Conservation (phyloP, 2,797 vertebrate genomes). For the Tenualosa thibaudeaui region DNA sequence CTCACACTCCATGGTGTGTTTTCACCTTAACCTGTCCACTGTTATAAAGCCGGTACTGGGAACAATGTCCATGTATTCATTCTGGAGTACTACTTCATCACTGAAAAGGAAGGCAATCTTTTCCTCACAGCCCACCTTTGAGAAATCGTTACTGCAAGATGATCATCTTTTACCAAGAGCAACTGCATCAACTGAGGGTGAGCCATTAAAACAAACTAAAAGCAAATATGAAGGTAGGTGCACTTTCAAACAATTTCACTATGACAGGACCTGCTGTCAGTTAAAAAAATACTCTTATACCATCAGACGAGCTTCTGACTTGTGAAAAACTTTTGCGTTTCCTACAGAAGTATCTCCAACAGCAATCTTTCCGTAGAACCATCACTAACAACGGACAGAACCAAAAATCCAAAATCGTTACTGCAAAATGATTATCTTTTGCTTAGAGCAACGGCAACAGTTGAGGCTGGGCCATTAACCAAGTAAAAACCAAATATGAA, state of each 20-base stretch:
- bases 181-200: slow-evolving; percentile 27
- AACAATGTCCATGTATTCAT: not conserved
- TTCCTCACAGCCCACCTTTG: not conserved
- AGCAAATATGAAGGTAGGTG: not conserved
- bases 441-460: slow-evolving; percentile 44
- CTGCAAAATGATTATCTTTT: slow-evolving; percentile 44
- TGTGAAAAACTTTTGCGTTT: too few species aligned
- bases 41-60: not conserved
- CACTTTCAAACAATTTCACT: not conserved
- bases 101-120: not conserved
- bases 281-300: too few species aligned
- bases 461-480: not conserved
- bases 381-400: too few species aligned
- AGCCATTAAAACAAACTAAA: not conserved
- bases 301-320: too few species aligned
- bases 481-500: not conserved
- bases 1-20: not conserved
- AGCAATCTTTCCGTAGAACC: too few species aligned
- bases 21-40: not conserved
- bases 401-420: too few species aligned
- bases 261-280: not conserved
- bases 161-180: slow-evolving; percentile 37
- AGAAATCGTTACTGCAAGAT: slow-evolving; percentile 48
- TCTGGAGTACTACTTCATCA: not conserved
- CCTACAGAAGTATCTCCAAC: too few species aligned